These are phyloP conservation scores for Daboia siamensis DNA, from an alignment of 2,113 vertebrate species.

Conservation along the genomic window DNA sequence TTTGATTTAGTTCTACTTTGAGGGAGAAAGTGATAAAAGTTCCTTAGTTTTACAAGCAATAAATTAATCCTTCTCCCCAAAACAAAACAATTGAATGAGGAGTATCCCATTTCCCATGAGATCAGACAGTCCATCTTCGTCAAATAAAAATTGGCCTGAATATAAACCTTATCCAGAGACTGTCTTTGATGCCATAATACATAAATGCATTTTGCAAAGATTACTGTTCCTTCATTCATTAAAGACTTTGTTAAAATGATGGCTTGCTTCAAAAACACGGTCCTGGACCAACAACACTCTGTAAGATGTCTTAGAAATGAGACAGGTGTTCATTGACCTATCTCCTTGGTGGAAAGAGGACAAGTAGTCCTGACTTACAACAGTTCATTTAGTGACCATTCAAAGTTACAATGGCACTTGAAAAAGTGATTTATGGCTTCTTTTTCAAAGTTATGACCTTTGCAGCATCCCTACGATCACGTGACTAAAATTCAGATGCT, in stretches of 20 bases:
- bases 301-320: background rate
- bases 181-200: background rate
- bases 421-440: background rate
- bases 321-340: background rate
- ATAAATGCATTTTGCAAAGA: conserved; percentile 9
- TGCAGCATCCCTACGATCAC: background rate
- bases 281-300: background rate
- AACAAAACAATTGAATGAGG: background rate
- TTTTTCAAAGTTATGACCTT: background rate
- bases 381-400: background rate
- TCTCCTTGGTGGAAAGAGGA: background rate
- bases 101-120: background rate
- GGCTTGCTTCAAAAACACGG: background rate
- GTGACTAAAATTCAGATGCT: background rate
- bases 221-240: background rate
- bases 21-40: conserved; percentile 22
- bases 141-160: background rate
- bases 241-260: background rate
- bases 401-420: background rate
- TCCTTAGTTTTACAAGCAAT: conserved; percentile 15
- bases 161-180: background rate
- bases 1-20: conserved; percentile 22
- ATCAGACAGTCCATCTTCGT: background rate
- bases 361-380: background rate
- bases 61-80: conserved; percentile 15